These are phyloP conservation scores for Gobionotothen gibberifrons DNA, from an alignment of 2,797 vertebrate species.

Conservation along the genomic window DNA sequence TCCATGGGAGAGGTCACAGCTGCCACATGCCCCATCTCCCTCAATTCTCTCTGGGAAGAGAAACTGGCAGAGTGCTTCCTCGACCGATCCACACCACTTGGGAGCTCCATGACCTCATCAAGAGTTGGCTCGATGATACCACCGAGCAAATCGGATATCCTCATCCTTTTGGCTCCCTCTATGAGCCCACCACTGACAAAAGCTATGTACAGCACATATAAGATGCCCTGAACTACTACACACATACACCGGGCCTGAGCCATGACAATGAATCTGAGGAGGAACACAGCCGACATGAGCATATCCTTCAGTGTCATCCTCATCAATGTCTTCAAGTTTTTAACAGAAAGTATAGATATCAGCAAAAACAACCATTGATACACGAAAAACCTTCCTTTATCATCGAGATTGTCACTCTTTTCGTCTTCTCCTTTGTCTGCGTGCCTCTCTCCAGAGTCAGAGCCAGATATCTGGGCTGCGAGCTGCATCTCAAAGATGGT, in stretches of 20 bases:
- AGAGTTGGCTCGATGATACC: conserved; percentile 93
- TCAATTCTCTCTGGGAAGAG: conserved; percentile 84
- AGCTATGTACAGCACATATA: conserved; percentile 86
- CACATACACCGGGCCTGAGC: conserved; percentile 79
- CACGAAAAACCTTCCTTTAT: conserved; percentile 80
- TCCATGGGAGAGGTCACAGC: conserved; percentile 84
- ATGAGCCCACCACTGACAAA: conserved; percentile 90
- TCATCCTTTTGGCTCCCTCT: conserved; percentile 91
- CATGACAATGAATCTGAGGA: conserved; percentile 81
- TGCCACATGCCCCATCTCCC: conserved; percentile 61
- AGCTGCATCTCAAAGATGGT: conserved; percentile 99
- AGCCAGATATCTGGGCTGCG: conserved; percentile 91
- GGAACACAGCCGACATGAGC: conserved; percentile 75
- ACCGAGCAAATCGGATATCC: conserved; percentile 87
- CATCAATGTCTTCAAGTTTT: conserved; percentile 88
- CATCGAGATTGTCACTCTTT: conserved; percentile 68
- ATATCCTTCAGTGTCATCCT: conserved; percentile 90
- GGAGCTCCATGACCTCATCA: conserved; percentile 89
- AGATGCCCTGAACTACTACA: conserved; percentile 77
- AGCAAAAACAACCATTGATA: conserved; percentile 81
- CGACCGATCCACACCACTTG: conserved; percentile 70
- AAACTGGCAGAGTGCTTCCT: conserved; percentile 55
- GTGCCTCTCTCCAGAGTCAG: conserved; percentile 85
- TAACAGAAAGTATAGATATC: conserved; percentile 85
- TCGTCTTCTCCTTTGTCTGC: conserved; percentile 78